Evolutionary conservation across 1,140 invertebrate species (phyloP), one percentile per base, ranked within the genome.

Genomic region (Harlomillsia oculata): DNA sequence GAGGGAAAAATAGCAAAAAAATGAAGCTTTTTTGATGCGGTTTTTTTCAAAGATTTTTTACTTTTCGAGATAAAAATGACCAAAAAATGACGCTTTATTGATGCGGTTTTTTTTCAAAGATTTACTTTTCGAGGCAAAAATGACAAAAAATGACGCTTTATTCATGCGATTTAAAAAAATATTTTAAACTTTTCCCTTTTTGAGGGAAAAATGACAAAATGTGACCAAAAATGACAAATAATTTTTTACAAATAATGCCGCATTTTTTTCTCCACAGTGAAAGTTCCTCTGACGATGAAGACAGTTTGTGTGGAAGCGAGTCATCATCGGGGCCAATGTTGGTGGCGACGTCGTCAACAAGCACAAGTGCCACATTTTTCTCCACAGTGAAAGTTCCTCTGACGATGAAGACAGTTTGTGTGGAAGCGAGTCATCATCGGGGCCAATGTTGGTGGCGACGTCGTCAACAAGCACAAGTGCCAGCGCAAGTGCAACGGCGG

Each of bases 321-420:
- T n/a, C 8, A 26, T 11, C 20, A 11, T n/a, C 20, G 21, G 5
- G 13, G 9, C 20, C 37, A 28, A 25, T n/a, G 25, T 28, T n/a
- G 29, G 26, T 40, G 29, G 25, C 20, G 28, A 37, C 50, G 36
- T 37, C 34, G 36, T 28, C 50, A 25, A 52, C 8, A 36, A 50
- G 26, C 29, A 30, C 41, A 11, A n/a, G 34, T 36, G 34, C 34
- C 11, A 36, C n/a, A 11, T 13, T 30, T 43, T 11, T 18, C 20
- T 9, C 8, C 41, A 9, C 11, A 43, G 20, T 43, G 18, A 18
- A 9, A 43, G 20, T 21, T 13, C 11, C 41, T 13, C 41, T 21
- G 41, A 20, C 20, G 13, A n/a, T n/a, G n/a, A n/a, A n/a, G n/a
- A n/a, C n/a, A n/a, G n/a, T n/a, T n/a, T n/a, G n/a, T n/a, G n/a